phyloP scores from a whole-genome alignment of 2,113 vertebrate genomes.

The Muntiacus reevesi region DNA sequence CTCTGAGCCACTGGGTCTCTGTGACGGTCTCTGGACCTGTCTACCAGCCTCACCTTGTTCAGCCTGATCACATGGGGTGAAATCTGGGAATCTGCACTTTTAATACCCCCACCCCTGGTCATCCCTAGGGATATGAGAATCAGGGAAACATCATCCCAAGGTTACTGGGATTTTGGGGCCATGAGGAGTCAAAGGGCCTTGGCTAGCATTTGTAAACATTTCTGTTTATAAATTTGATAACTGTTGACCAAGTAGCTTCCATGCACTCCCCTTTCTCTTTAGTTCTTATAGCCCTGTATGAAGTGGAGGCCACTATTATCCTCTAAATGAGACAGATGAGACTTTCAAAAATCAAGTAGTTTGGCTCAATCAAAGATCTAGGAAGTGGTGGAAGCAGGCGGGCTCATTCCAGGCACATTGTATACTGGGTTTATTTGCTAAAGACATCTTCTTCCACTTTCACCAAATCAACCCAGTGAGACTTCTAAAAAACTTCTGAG shows the following conservation, averaged over 20 bases:
- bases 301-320: neutral
- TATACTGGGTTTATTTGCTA: neutral
- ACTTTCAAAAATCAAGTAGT: neutral
- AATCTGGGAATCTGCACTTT: neutral
- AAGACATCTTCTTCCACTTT: neutral
- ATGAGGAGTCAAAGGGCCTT: neutral
- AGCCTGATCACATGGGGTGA: neutral
- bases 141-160: neutral
- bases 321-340: neutral
- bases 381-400: neutral
- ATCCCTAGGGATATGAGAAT: neutral
- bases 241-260: neutral
- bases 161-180: neutral
- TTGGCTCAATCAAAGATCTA: neutral
- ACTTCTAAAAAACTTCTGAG: neutral
- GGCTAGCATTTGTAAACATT: neutral
- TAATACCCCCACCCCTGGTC: neutral
- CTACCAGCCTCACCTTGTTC: neutral
- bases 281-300: neutral
- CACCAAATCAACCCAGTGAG: neutral
- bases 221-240: neutral
- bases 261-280: neutral
- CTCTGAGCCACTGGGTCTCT: neutral
- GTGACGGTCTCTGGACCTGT: neutral
- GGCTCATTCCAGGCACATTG: neutral